phyloP scores from a whole-genome alignment of 1,140 invertebrate species.

The Agrilus planipennis region DNA sequence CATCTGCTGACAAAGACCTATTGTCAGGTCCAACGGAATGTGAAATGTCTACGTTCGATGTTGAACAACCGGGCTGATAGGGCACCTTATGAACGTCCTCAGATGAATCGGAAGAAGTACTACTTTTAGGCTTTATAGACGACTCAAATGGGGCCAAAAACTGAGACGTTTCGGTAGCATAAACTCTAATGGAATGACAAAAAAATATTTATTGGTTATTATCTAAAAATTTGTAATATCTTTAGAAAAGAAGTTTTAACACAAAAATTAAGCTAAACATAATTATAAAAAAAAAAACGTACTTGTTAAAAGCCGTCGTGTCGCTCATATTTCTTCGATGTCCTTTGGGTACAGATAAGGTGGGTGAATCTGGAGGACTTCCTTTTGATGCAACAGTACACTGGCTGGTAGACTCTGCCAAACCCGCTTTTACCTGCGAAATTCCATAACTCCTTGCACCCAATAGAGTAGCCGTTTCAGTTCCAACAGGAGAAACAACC shows the following conservation, averaged over 20 bases:
- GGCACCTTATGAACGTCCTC: slow-evolving; percentile 10
- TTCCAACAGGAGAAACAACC: slow-evolving; percentile 19
- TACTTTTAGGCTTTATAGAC: slow-evolving; percentile 43
- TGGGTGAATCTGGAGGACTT: slow-evolving; percentile 41
- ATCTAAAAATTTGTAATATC: no score
- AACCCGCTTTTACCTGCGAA: slow-evolving; percentile 12
- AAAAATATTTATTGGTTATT: neutral
- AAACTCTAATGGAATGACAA: slow-evolving; percentile 49
- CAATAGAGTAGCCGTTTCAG: slow-evolving; percentile 20
- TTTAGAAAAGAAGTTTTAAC: no score
- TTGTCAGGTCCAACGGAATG: slow-evolving; percentile 35
- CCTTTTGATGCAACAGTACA: slow-evolving; percentile 31
- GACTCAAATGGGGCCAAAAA: slow-evolving; percentile 64
- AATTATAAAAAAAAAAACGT: slow-evolving; percentile 24
- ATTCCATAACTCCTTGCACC: slow-evolving; percentile 13
- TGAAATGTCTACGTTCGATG: slow-evolving; percentile 28
- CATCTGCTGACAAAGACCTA: slow-evolving; percentile 47
- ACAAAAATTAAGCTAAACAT: neutral
- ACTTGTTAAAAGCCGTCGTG: slow-evolving; percentile 78
- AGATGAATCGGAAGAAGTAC: slow-evolving; percentile 30
- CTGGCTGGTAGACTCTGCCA: slow-evolving; percentile 29
- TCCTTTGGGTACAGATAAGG: slow-evolving; percentile 37
- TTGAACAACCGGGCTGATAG: slow-evolving; percentile 22
- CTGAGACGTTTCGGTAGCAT: slow-evolving; percentile 60
- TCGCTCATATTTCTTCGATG: slow-evolving; percentile 78